Base-by-base conservation (phyloP, 2,113 vertebrate species). In the Pteropus alecto region DNA sequence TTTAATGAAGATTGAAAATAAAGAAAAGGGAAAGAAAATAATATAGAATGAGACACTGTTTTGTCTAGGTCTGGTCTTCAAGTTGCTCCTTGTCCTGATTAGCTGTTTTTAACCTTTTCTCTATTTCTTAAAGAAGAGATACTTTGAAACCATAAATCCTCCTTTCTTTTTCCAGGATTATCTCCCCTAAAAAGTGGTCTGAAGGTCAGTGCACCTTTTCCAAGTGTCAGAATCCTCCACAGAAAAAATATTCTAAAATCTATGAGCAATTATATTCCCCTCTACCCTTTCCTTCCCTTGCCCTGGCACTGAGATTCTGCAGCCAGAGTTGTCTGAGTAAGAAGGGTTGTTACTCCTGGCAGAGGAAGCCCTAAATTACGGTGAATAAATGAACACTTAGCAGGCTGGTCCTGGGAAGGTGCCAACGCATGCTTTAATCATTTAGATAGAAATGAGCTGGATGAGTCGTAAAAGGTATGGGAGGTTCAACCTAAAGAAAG, bases 371-470 rank as follows among this genome's bases (percentile, higher is more conserved):
- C 87, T 92, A 95, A 94, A 90, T 92, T 97, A 93, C 3, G 22
- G 24, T 22, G 22, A 96, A 90, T 93, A 93, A 94, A 95, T 90
- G 87, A 97, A 79, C 63, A 94, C 81, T 89, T 92, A 74, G 61
- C 90, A 92, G 38, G n/a, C 74, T 60, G 33, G 46, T 92, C 58
- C 56, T 79, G 63, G 96, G 38, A 84, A 8, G 13, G 4, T 73
- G 84, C 87, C 96, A 97, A 56, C 5, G 8, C 65, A 89, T 94
- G 63, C 68, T 97, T 96, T 95, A 94, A 77, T 92, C 84, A 73
- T 65, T 92, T 90, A 87, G 76, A 89, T 87, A 95, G 92, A 97
- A 95, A 83, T 92, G 92, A 89, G 90, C 35, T 41, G 51, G 48
- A 87, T 94, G 82, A 78, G 33, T 93, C 6, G 1, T 94, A 90